These are phyloP conservation scores for Eptatretus burgeri DNA, from an alignment of 2,113 vertebrate genomes.

Conservation along the genomic window DNA sequence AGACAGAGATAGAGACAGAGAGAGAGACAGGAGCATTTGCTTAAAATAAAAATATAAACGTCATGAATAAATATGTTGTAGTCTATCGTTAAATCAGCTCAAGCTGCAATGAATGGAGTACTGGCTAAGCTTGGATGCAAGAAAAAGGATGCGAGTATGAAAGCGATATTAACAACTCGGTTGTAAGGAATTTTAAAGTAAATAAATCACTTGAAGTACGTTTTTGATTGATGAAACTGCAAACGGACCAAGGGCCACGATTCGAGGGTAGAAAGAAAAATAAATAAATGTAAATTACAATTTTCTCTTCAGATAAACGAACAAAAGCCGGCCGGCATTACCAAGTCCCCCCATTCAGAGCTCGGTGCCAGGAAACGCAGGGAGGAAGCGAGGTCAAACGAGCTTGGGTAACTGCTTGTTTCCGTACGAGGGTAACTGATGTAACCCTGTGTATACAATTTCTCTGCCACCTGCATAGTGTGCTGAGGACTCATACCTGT, in stretches of 20 bases:
- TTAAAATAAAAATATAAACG: neutral
- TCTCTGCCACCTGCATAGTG: conserved; percentile 78
- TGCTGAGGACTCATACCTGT: conserved; percentile 78
- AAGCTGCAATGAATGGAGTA: too few relatives aligned
- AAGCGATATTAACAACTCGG: too few relatives aligned
- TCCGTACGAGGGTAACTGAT: conserved; percentile 96
- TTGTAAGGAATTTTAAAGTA: too few relatives aligned
- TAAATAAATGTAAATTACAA: too few relatives aligned
- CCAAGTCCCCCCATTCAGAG: conserved; percentile 49
- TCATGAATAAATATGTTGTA: neutral
- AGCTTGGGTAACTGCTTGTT: conserved; percentile 79
- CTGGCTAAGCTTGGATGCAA: too few relatives aligned
- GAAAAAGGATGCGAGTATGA: too few relatives aligned
- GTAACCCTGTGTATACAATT: conserved; percentile 77
- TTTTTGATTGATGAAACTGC: too few relatives aligned
- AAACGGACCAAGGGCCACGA: too few relatives aligned
- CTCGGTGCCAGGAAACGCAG: conserved; percentile 51
- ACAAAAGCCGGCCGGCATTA: conserved; percentile 16
- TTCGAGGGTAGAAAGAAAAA: too few relatives aligned
- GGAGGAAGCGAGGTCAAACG: conserved; percentile 65
- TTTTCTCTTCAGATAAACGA: too few relatives aligned
- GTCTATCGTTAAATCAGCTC: too few relatives aligned
- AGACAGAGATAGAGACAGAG: neutral
- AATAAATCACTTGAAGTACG: too few relatives aligned
- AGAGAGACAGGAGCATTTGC: neutral